phyloP scores from a whole-genome alignment of 2,797 vertebrate species.

The Neoniphon sammara region DNA sequence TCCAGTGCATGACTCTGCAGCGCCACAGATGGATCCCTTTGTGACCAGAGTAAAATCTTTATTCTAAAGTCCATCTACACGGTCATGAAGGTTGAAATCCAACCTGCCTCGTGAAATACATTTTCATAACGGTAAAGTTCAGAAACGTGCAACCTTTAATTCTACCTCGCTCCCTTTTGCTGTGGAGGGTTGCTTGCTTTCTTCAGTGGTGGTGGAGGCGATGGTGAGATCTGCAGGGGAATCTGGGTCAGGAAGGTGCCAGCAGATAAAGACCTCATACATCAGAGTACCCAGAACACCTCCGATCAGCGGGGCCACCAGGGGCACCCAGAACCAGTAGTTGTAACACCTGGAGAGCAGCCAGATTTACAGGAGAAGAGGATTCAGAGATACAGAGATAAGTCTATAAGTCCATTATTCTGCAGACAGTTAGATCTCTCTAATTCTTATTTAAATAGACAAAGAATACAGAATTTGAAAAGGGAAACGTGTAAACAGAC shows the following conservation, averaged over 20 bases:
- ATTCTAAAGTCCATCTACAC: background rate
- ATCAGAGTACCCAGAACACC: conserved; percentile 71
- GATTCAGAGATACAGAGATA: background rate
- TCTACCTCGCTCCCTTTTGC: conserved; percentile 20
- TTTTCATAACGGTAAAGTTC: conserved; percentile 22
- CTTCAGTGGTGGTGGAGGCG: conserved; percentile 23
- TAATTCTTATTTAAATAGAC: background rate
- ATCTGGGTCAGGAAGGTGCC: conserved; percentile 81
- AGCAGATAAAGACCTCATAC: conserved; percentile 83
- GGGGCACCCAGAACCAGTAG: conserved; percentile 89
- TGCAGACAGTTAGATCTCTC: background rate
- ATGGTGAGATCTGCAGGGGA: background rate
- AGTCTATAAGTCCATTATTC: background rate
- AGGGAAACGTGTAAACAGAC: background rate
- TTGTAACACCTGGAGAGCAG: conserved; percentile 79
- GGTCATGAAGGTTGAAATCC: background rate
- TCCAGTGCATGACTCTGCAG: too few relatives aligned
- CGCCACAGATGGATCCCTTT: too few relatives aligned
- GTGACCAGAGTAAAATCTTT: too few relatives aligned
- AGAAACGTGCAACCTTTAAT: conserved; percentile 51
- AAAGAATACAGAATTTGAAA: too few relatives aligned
- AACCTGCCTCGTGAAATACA: background rate
- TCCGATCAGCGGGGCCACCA: conserved; percentile 85
- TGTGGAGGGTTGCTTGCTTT: conserved; percentile 19
- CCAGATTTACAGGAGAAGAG: background rate